phyloP scores from a whole-genome alignment of 53 echinoderm and acorn worm genomes.

The Stichopus horrens region DNA sequence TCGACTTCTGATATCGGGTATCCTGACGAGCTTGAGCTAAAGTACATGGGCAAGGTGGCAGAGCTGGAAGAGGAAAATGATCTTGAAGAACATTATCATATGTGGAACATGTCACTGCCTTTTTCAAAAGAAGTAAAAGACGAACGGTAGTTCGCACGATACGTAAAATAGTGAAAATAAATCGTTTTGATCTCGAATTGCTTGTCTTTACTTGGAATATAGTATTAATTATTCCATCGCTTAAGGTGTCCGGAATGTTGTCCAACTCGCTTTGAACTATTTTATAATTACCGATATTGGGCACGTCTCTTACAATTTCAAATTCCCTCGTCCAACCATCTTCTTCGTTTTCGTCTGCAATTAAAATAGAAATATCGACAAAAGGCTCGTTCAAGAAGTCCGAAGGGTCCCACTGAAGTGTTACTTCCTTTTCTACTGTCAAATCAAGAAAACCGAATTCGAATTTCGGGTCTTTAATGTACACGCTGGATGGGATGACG shows the following conservation, averaged over 20 bases:
- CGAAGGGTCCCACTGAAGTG: not conserved
- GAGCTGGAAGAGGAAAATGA: not conserved
- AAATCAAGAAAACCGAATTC: constrained; percentile 12
- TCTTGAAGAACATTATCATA: not conserved
- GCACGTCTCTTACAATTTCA: not conserved
- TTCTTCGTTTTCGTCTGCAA: not conserved
- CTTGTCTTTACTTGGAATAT: not conserved
- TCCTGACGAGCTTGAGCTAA: constrained; percentile 40
- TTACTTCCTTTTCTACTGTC: not conserved
- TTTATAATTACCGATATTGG: not conserved
- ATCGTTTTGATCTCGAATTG: not conserved
- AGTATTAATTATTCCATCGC: not conserved
- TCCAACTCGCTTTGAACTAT: not conserved
- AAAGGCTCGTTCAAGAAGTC: not conserved
- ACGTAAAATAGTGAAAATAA: not conserved
- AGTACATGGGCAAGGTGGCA: constrained; percentile 57
- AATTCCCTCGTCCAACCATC: not conserved
- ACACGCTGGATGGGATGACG: not conserved
- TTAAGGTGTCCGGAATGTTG: not conserved
- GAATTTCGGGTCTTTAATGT: not conserved
- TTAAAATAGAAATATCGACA: not conserved
- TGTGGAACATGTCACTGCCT: not conserved
- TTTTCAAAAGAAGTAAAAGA: not conserved
- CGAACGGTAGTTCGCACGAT: not conserved
- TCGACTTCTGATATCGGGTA: constrained; percentile 30